These are phyloP conservation scores for Nomada fabriciana DNA, from an alignment of 2,888 invertebrate species.

Conservation along the genomic window DNA sequence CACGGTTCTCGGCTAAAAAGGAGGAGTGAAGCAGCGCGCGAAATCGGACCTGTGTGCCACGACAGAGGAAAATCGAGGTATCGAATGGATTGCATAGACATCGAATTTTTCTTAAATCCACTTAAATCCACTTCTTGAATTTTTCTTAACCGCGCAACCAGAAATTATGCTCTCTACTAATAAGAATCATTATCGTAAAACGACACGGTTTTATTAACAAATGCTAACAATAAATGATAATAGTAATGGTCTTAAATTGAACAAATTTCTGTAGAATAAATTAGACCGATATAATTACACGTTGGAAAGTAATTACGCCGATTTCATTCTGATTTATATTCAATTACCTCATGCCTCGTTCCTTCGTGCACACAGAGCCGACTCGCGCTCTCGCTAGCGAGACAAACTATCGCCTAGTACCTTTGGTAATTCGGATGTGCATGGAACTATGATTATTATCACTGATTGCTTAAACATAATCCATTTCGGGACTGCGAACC, in stretches of 20 bases:
- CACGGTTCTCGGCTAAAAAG: slow-evolving; percentile 55
- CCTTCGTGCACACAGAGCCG: slow-evolving; percentile 44
- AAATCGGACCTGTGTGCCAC: not conserved
- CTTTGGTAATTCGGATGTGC: slow-evolving; percentile 83
- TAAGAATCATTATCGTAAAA: no score
- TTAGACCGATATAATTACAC: slow-evolving; percentile 38
- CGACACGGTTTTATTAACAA: no score
- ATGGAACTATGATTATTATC: slow-evolving; percentile 83
- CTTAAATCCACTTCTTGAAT: no score
- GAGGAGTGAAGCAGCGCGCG: slow-evolving; percentile 50
- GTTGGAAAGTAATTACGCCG: slow-evolving; percentile 9
- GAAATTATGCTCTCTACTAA: no score
- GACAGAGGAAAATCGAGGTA: not conserved
- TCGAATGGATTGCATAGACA: no score
- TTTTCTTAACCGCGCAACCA: no score
- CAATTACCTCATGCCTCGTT: slow-evolving; percentile 18
- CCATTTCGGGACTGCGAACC: slow-evolving; percentile 25
- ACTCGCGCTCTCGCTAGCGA: slow-evolving; percentile 53
- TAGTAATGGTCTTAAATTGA: not conserved
- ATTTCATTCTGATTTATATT: not conserved
- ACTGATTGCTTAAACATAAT: slow-evolving; percentile 77
- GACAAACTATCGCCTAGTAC: slow-evolving; percentile 69
- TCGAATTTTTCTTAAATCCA: no score
- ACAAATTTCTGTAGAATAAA: slow-evolving; percentile 16
- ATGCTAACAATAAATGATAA: no score